Base-by-base conservation (phyloP, 2,797 vertebrate genomes). In the Falco naumanni region DNA sequence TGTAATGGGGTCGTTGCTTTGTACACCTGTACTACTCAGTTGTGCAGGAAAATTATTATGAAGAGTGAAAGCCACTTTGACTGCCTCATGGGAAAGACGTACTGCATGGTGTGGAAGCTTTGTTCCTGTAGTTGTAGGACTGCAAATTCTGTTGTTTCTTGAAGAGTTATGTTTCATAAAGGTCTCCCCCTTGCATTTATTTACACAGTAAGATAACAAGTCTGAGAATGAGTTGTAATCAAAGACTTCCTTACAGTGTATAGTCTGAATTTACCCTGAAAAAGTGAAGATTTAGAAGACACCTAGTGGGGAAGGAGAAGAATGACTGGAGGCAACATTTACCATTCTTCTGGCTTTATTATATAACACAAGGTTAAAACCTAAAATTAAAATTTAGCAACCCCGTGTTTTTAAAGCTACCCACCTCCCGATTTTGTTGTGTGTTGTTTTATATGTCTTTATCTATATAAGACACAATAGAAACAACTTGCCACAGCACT, bases 61-160 rank as follows among this genome's bases (percentile, higher is more conserved):
- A 81, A 59, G 43, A 51, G 13, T 41, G 54, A 63, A 92, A 59
- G 28, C 25, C 17, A n/a, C 41, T 66, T 84, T 31, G 13, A 47
- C 24, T 43, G 2, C 31, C 34, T 6, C 10, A 1, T 61, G 47
- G 34, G 51, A 72, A 24, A 34, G 34, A 26, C 9, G 13, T 82
- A 26, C 34, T 0, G 0, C 0, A 1, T 51, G 26, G 15, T 2
- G 0, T 48, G 47, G 56, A 61, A 84, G 8, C 31, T 79, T 33
- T n/a, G 0, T 80, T 89, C 14, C 12, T 16, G 4, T 51, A 53
- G 37, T 9, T 60, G 31, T 22, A 56, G 31, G 78, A 68, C 26
- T 74, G 54, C 26, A 70, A 70, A 64, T 85, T 77, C 39, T 74
- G n/a, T 56, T 85, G 13, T n/a, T 81, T 10, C 41, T 80, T 8